phyloP scores from a whole-genome alignment of 2,797 vertebrate species.

The Arremon brunneinucha region DNA sequence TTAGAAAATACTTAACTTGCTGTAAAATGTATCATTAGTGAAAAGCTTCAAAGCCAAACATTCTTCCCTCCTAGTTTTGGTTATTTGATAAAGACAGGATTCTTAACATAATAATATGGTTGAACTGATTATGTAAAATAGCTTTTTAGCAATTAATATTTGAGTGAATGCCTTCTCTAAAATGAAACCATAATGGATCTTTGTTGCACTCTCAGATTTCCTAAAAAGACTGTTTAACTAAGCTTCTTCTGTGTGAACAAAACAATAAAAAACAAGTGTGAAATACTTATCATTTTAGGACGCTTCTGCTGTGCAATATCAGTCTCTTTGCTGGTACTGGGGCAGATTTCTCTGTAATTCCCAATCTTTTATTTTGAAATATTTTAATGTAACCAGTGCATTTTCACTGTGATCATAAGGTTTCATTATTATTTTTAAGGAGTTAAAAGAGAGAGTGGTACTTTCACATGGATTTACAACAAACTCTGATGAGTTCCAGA shows the following conservation, averaged over 20 bases:
- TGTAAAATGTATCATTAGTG: conserved; percentile 39
- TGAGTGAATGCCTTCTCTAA: conserved; percentile 26
- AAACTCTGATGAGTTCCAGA: conserved; percentile 59
- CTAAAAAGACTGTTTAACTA: background rate
- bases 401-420: background rate
- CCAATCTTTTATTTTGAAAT: background rate
- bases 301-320: background rate
- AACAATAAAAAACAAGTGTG: background rate
- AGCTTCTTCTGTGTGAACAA: background rate
- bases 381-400: background rate
- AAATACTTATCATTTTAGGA: background rate
- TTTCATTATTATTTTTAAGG: conserved; percentile 31
- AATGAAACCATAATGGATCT: conserved; percentile 17
- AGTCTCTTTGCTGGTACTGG: background rate
- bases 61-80: conserved; percentile 15
- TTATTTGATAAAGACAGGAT: conserved; percentile 51
- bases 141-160: conserved; percentile 54
- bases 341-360: background rate
- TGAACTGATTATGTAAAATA: conserved; percentile 47
- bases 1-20: conserved; percentile 17
- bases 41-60: conserved; percentile 31
- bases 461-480: conserved; percentile 14
- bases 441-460: conserved; percentile 48
- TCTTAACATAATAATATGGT: conserved; percentile 44
- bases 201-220: conserved; percentile 3